phyloP scores from a whole-genome alignment of 2,113 vertebrate genomes.

The Meriones unguiculatus region DNA sequence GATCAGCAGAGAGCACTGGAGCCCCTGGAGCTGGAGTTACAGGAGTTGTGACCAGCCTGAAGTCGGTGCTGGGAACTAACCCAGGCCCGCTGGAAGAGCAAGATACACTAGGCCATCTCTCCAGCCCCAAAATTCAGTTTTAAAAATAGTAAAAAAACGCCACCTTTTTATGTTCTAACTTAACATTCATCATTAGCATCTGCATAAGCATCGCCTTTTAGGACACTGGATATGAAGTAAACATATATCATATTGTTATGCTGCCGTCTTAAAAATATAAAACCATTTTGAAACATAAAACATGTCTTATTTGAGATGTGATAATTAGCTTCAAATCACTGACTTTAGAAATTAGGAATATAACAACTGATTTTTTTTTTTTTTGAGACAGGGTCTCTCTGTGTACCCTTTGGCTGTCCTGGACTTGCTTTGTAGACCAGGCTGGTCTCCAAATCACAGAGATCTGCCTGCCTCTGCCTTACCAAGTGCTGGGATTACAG shows the following conservation, averaged over 20 bases:
- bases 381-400: no score
- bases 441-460: no score
- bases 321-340: slow-evolving; percentile 30
- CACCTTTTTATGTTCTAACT: not conserved
- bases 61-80: not conserved
- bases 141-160: slow-evolving; percentile 18
- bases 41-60: not conserved
- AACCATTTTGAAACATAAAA: slow-evolving; percentile 25
- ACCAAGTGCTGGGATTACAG: no score
- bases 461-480: no score
- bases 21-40: not conserved
- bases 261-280: slow-evolving; percentile 29
- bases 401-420: no score
- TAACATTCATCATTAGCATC: slow-evolving; percentile 32
- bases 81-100: not conserved
- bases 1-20: not conserved
- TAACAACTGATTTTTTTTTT: slow-evolving; percentile 57
- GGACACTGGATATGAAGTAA: not conserved
- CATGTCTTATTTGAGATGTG: slow-evolving; percentile 33
- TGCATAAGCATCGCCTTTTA: not conserved
- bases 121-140: not conserved
- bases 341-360: slow-evolving; percentile 10
- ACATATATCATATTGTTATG: not conserved
- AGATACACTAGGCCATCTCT: not conserved
- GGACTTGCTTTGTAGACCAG: no score